These are phyloP conservation scores for Drosophila nr. perissopoda DNA, from an alignment of 2,888 invertebrate genomes.

Conservation along the genomic window DNA sequence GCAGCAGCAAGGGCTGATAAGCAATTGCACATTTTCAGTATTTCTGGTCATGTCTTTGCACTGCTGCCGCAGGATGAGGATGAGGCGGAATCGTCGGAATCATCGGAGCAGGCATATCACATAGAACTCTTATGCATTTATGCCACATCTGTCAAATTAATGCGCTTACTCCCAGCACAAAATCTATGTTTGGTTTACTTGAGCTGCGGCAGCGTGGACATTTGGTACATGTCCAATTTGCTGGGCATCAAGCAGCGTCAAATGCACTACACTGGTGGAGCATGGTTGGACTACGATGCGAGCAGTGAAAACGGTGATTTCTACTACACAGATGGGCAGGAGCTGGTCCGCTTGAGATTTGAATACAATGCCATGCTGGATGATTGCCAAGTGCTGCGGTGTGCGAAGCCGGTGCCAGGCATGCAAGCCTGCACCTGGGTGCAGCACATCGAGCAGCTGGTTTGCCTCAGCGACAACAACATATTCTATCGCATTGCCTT, in stretches of 20 bases:
- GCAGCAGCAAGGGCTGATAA: constrained; percentile 9
- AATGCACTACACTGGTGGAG: constrained; percentile 68
- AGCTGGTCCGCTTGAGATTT: constrained; percentile 75
- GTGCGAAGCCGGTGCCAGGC: constrained; percentile 70
- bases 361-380: constrained; percentile 61
- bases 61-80: constrained; percentile 52
- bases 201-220: constrained; percentile 80
- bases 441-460: constrained; percentile 69
- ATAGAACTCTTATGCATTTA: constrained; percentile 70
- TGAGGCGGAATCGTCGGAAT: neutral
- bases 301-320: constrained; percentile 63
- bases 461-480: constrained; percentile 83
- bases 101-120: constrained; percentile 29
- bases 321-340: constrained; percentile 78
- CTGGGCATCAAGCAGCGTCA: constrained; percentile 66
- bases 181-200: constrained; percentile 78
- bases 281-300: constrained; percentile 74
- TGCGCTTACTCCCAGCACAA: constrained; percentile 62
- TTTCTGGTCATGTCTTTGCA: constrained; percentile 78
- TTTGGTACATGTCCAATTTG: constrained; percentile 79
- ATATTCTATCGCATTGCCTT: constrained; percentile 80
- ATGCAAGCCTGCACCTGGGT: constrained; percentile 83
- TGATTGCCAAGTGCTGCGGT: constrained; percentile 65
- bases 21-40: constrained; percentile 77
- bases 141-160: constrained; percentile 65